A percentile compares a stretch with the other conserved stretches of the same genome.
Evolutionary conservation across 2,113 vertebrate genomes (phyloP).

Genomic region (Ciconia boyciana): DNA sequence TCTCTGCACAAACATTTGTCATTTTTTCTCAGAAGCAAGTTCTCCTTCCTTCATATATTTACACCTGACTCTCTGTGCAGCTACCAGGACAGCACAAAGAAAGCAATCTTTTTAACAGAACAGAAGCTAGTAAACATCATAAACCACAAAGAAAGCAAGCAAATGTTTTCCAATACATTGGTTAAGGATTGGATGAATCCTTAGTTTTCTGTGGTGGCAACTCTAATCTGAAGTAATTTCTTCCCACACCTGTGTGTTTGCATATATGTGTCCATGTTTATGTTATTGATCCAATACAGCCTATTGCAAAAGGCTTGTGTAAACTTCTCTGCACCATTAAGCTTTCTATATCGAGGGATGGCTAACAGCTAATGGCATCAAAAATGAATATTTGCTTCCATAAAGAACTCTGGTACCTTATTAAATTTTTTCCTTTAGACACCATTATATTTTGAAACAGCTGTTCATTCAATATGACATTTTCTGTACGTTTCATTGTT

Average conservation of each 20-base stretch:
- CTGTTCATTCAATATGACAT: neutral
- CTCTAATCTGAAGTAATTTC: neutral
- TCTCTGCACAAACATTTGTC: neutral
- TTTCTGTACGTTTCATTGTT: neutral
- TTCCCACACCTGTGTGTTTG: neutral
- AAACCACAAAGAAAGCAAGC: neutral
- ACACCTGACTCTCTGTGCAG: neutral
- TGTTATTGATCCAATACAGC: neutral
- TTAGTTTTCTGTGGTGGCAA: neutral
- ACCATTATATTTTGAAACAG: neutral
- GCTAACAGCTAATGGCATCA: neutral
- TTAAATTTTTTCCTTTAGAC: neutral
- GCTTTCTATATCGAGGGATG: neutral
- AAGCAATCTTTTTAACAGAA: neutral
- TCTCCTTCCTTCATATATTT: neutral
- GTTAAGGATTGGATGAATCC: neutral
- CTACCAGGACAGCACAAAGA: neutral
- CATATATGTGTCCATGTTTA: neutral
- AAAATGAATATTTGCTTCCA: neutral
- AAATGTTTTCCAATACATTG: neutral
- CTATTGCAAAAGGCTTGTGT: neutral
- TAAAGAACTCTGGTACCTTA: neutral
- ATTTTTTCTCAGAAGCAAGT: neutral
- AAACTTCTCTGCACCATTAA: neutral
- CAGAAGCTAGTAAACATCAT: neutral